phyloP scores from a whole-genome alignment of 2,113 vertebrate species.

The Lophius piscatorius region DNA sequence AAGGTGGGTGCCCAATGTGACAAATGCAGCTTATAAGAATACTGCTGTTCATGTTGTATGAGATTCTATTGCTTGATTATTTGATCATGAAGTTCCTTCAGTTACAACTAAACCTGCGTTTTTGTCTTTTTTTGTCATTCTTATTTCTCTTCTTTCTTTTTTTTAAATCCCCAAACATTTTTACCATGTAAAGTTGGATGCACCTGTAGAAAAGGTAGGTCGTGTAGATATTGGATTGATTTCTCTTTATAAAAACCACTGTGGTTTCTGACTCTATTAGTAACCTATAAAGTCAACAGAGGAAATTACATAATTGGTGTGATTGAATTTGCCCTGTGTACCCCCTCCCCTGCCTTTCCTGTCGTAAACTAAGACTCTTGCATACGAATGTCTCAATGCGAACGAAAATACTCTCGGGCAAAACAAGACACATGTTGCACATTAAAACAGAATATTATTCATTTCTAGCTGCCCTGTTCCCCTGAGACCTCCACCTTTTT shows the following conservation, averaged over 20 bases:
- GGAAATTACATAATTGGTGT: no score
- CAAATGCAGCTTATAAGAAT: background rate
- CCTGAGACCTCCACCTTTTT: slow-evolving; percentile 37
- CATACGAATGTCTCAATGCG: slow-evolving; percentile 2
- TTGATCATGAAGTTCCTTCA: background rate
- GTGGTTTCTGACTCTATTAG: background rate
- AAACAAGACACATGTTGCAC: slow-evolving; percentile 2
- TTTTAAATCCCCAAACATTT: slow-evolving; percentile 32
- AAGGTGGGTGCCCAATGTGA: slow-evolving; percentile 55
- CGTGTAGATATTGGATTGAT: background rate
- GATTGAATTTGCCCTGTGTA: slow-evolving; percentile 18
- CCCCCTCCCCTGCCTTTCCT: slow-evolving; percentile 22
- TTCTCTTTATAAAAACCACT: background rate
- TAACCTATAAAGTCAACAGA: no score
- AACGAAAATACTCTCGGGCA: background rate
- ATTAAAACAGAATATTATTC: slow-evolving; percentile 21
- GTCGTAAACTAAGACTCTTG: slow-evolving; percentile 15
- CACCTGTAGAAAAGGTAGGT: slow-evolving; percentile 64
- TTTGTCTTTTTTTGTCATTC: no score
- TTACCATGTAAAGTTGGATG: slow-evolving; percentile 57
- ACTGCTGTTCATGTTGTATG: no score
- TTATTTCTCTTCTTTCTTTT: slow-evolving; percentile 16
- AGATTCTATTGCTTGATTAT: background rate
- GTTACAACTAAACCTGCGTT: background rate
- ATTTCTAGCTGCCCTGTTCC: slow-evolving; percentile 18